Evolutionary conservation across 2,797 vertebrate species (phyloP), one percentile per base, ranked within the genome.

Genomic region (Sciurus carolinensis): DNA sequence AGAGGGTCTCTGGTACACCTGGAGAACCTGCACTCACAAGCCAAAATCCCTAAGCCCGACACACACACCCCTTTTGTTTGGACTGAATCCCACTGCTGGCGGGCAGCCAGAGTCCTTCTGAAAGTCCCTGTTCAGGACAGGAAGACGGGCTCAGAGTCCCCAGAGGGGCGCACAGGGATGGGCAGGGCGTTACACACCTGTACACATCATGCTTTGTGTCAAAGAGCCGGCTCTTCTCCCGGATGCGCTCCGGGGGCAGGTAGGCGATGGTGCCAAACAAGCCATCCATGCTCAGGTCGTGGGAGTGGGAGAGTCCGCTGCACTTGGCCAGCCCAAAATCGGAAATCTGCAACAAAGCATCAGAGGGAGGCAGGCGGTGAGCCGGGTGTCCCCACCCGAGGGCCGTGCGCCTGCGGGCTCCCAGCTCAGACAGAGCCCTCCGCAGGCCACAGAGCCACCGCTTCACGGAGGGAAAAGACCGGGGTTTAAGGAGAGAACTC

Each of bases 171-270:
- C 18, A 1, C 36, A 15, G 13, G 30, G 22, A 30, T 30, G 12
- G 5, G 54, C 50, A 3, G 30, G 24, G 24, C 12, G 8, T 6
- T 44, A 88, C 99, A 76, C 79, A 99, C 99, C 99, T 99, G 99
- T 99, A 99, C 14, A 99, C 99, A 0, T 99, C 99, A 0, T 99
- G 99, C 95, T 99, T 99, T 97, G 99, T 99, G 98, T 99, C 99
- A 1, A 99, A 99, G 97, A 99, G 99, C 83, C 99, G 98, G 98
- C 99, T 99, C 97, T 99, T 99, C 98, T 99, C 99, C 12, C 99
- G 99, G 98, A 99, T 99, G 93, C 99, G 99, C 97, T 99, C 99
- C 0, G 99, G 99, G 0, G 99, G 99, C 66, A 99, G 99, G 97
- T 99, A 99, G 1, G 99, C 99, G 2, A 99, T 99, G 0, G 99